Evolutionary conservation across 37 sponge, comb jelly and placozoan genomes (phyloP).

Genomic region (Bolinopsis microptera): DNA sequence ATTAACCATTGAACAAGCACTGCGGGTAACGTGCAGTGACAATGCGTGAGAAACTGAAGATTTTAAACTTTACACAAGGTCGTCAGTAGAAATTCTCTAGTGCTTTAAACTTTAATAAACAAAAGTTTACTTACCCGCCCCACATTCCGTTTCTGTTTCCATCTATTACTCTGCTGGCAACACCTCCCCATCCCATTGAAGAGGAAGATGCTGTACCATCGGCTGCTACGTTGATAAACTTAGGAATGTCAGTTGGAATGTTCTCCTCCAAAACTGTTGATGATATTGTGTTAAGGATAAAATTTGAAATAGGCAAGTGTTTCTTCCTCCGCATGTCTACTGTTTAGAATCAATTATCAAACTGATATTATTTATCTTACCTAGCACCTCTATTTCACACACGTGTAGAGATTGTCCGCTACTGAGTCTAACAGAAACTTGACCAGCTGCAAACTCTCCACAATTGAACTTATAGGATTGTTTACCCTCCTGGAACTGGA

Average conservation of each 20-base stretch:
- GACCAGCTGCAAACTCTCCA: not conserved
- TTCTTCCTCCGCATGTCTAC: no score
- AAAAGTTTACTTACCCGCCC: not conserved
- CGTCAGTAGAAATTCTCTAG: no score
- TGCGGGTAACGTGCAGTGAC: no score
- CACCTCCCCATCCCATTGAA: not conserved
- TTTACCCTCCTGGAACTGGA: not conserved
- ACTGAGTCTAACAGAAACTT: not conserved
- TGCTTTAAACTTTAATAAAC: no score
- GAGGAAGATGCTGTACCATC: not conserved
- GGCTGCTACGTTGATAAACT: not conserved
- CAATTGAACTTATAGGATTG: not conserved
- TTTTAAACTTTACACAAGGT: no score
- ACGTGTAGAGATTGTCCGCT: not conserved
- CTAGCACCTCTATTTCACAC: not conserved
- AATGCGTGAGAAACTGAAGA: no score
- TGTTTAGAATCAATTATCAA: no score
- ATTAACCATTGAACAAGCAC: no score
- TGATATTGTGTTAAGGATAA: no score
- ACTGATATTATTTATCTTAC: no score
- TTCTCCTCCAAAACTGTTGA: no score
- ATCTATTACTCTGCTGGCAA: not conserved
- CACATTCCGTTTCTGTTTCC: not conserved
- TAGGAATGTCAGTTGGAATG: not conserved
- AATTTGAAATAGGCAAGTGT: no score